Evolutionary conservation across 2,888 invertebrate genomes (phyloP), one percentile per base, ranked within the genome.

Genomic region (Leptopilina myrica): DNA sequence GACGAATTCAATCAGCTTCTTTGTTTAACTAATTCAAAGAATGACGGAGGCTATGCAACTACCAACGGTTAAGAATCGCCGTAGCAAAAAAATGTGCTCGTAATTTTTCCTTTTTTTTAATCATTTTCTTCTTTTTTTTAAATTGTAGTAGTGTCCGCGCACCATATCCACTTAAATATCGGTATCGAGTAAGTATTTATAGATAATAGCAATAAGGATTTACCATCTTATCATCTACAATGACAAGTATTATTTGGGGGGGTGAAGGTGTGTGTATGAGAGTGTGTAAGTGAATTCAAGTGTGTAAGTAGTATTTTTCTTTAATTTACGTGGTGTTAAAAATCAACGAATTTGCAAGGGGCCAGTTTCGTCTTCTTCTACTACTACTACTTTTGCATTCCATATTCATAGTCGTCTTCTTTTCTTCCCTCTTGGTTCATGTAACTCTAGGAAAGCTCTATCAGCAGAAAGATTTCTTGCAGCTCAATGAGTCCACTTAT

Each of bases 401-500:
- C 86, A 84, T 81, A 83, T 87, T 80, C 83, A 83, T 80, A 84
- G 62, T 62, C 62, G 15, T 20, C 62, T 62, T 62, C 62, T 62
- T 20, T 62, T 62, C 20, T 20, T 62, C 82, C 82, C 79, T 83
- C 26, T 76, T 86, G 83, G 83, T 86, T 82, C 86, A 83, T 79
- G 80, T 85, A 83, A 82, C 80, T 80, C 81, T 82, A 83, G 78
- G 81, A 80, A 83, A 85, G 82, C 78, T 82, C 81, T 78, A 76
- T 80, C 80, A 82, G 77, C 76, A 78, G 82, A 62, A 82, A 79
- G 64, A 56, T 76, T 84, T 81, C 84, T 80, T 81, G 64, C 81
- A 69, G 67, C 81, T 80, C 83, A 91, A 81, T 91, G 91, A 79
- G 92, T 92, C 93, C 93, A 93, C 89, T 93, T 93, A 87, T 92